Conservation (phyloP, 2,113 vertebrate genomes). For the Oryzias curvinotus region DNA sequence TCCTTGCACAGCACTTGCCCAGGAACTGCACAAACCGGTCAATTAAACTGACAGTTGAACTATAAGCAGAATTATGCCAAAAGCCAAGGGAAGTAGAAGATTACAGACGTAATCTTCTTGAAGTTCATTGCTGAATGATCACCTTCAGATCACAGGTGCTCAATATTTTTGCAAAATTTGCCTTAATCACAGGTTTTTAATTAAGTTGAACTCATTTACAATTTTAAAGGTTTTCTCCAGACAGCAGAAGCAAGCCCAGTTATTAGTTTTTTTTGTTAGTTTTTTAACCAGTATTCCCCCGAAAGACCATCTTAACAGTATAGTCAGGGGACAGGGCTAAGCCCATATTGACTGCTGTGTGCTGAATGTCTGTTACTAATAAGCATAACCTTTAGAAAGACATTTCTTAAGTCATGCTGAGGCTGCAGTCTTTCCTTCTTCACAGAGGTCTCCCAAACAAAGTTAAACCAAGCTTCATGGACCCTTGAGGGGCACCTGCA, state of each 20-base stretch:
- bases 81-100: not conserved
- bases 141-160: not conserved
- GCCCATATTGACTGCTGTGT: conserved; percentile 10
- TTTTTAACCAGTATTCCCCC: too few relatives aligned
- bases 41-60: not conserved
- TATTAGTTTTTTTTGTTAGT: too few relatives aligned
- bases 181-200: too few relatives aligned
- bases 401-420: not conserved
- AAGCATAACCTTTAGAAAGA: conserved; percentile 26
- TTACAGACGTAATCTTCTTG: not conserved
- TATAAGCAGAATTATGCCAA: not conserved
- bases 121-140: not conserved
- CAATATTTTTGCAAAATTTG: not conserved
- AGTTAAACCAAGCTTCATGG: not conserved
- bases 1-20: not conserved
- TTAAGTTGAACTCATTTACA: too few relatives aligned
- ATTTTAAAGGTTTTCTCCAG: too few relatives aligned
- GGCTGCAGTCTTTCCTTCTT: not conserved
- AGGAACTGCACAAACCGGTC: not conserved
- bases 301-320: not conserved
- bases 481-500: not conserved
- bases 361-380: conserved; percentile 15
- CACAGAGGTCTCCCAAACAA: not conserved
- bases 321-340: not conserved
- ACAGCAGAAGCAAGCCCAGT: too few relatives aligned